Conservation (phyloP, 2,113 vertebrate species). For the Stegostoma tigrinum region DNA sequence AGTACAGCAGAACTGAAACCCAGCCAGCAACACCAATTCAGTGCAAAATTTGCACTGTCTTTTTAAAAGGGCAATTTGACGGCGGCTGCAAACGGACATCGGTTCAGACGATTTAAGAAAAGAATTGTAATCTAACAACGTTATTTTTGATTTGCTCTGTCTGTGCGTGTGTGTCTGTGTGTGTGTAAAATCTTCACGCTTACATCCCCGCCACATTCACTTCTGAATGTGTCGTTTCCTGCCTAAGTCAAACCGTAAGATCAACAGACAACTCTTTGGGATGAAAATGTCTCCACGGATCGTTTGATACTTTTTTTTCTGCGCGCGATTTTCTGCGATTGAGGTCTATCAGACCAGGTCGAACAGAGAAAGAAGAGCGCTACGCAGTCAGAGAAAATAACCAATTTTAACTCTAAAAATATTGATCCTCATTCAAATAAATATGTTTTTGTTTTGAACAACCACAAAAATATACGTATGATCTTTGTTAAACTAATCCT, state of each 20-base stretch:
- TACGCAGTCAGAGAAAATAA: background rate
- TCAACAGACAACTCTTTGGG: conserved; percentile 25
- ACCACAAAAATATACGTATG: background rate
- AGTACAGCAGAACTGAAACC: background rate
- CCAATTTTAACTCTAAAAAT: background rate
- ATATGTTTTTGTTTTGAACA: background rate
- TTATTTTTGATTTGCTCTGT: background rate
- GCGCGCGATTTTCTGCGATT: conserved; percentile 55
- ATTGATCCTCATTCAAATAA: background rate
- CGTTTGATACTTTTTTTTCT: conserved; percentile 46
- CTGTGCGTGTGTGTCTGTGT: background rate
- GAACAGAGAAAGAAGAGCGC: conserved; percentile 8
- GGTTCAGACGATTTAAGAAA: background rate
- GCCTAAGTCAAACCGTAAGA: background rate
- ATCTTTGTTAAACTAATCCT: background rate
- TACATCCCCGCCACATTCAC: background rate
- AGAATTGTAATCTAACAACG: background rate
- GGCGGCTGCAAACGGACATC: background rate
- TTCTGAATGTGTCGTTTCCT: background rate
- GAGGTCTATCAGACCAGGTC: conserved; percentile 48
- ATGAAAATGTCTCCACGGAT: conserved; percentile 5
- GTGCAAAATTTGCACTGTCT: too few relatives aligned
- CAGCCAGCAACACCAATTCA: too few relatives aligned
- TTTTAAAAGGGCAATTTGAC: background rate
- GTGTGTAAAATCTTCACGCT: background rate